These are phyloP conservation scores for Fregetta grallaria DNA, from an alignment of 2,113 vertebrate species.

Conservation along the genomic window DNA sequence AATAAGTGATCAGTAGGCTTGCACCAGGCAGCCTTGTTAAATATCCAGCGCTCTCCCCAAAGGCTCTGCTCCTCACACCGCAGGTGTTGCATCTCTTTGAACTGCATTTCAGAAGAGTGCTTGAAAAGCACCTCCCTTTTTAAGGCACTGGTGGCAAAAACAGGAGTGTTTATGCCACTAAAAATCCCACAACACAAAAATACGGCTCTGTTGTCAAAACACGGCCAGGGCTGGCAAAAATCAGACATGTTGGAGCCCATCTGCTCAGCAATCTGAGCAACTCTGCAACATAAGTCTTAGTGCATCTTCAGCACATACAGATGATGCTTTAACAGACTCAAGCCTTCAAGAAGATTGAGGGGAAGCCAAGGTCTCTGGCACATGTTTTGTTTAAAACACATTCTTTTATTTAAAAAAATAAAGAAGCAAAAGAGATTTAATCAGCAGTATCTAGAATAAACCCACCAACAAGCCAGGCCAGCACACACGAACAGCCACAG, in stretches of 20 bases:
- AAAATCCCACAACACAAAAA: slow-evolving; percentile 66
- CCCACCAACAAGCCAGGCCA: not conserved
- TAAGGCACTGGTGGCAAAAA: slow-evolving; percentile 37
- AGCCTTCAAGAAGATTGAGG: slow-evolving; percentile 63
- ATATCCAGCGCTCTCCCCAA: not conserved
- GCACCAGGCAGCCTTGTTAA: not conserved
- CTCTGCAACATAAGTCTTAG: slow-evolving; percentile 48
- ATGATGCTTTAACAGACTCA: slow-evolving; percentile 58
- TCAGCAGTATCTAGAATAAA: not conserved
- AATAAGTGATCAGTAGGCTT: not conserved
- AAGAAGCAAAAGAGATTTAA: not conserved
- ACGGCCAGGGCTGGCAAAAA: slow-evolving; percentile 62
- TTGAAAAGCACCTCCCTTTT: slow-evolving; percentile 43
- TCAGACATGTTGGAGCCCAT: slow-evolving; percentile 66
- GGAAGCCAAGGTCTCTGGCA: slow-evolving; percentile 62
- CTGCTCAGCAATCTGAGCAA: slow-evolving; percentile 64
- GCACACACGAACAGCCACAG: not conserved
- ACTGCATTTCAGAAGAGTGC: not conserved
- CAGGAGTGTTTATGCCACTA: slow-evolving; percentile 59
- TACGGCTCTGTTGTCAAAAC: slow-evolving; percentile 65
- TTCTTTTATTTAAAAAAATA: not conserved
- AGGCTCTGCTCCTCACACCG: not conserved
- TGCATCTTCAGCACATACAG: slow-evolving; percentile 62
- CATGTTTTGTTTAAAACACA: slow-evolving; percentile 57
- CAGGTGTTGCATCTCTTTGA: not conserved